phyloP scores from a whole-genome alignment of 1,140 invertebrate genomes.

The Stratiolaelaps scimitus region DNA sequence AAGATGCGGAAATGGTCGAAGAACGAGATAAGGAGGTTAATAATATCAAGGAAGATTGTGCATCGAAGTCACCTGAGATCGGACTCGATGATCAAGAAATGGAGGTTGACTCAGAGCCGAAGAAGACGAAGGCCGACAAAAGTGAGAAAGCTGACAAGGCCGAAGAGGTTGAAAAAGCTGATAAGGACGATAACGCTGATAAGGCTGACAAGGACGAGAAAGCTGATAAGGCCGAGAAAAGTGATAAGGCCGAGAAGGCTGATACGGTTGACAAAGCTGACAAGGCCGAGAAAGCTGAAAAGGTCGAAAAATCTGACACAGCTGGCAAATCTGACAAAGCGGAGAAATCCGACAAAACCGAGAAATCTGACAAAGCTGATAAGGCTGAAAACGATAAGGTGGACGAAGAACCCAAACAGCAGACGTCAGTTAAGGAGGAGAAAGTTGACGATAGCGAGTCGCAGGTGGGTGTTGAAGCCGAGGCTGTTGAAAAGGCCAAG shows the following conservation, averaged over 20 bases:
- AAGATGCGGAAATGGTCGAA: conserved; percentile 16
- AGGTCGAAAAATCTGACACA: conserved; percentile 17
- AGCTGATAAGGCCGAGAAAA: too few relatives aligned
- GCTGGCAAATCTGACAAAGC: conserved; percentile 29
- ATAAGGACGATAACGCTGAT: conserved; percentile 37
- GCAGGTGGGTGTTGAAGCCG: conserved; percentile 30
- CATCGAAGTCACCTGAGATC: conserved; percentile 26
- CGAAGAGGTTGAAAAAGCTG: conserved; percentile 35
- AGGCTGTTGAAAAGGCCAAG: conserved; percentile 35
- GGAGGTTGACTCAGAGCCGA: conserved; percentile 16
- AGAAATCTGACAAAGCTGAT: conserved; percentile 31
- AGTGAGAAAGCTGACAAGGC: conserved; percentile 14
- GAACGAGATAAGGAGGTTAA: conserved; percentile 22
- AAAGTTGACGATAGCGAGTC: conserved; percentile 36
- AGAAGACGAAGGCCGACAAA: conserved; percentile 24
- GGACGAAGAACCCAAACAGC: conserved; percentile 35
- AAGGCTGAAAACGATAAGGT: conserved; percentile 30
- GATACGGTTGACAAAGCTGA: conserved; percentile 33
- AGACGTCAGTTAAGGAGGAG: conserved; percentile 37
- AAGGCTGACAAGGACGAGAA: conserved; percentile 23
- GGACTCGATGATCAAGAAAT: conserved; percentile 25
- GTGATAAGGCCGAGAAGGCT: conserved; percentile 27
- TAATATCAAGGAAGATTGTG: conserved; percentile 9
- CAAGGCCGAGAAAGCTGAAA: conserved; percentile 33
- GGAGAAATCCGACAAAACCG: conserved; percentile 31